A percentile compares a stretch with the other conserved stretches of the same genome.
phyloP scores from a whole-genome alignment of 2,797 vertebrate genomes.

The Huso huso region DNA sequence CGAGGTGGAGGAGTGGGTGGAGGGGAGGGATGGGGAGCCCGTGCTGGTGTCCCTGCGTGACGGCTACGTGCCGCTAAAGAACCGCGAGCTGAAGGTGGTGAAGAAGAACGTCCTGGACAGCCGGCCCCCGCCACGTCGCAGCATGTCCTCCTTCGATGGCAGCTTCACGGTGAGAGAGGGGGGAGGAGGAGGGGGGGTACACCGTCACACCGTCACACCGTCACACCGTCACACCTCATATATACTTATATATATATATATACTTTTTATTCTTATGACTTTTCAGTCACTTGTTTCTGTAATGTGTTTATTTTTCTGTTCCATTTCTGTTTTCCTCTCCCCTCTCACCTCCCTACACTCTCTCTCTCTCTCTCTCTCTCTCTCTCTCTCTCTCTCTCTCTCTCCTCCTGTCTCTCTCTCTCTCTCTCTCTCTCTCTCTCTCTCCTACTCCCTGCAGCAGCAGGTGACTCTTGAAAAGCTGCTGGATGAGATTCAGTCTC shows the following conservation, averaged over 20 bases:
- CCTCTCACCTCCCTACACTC: too few relatives aligned
- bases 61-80: conserved; percentile 83
- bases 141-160: conserved; percentile 72
- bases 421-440: conserved; percentile 28
- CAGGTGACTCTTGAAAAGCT: conserved; percentile 70
- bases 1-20: conserved; percentile 87
- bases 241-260: too few relatives aligned
- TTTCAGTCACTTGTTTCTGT: conserved; percentile 24
- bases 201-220: too few relatives aligned
- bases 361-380: too few relatives aligned
- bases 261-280: not conserved
- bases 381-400: conserved; percentile 14
- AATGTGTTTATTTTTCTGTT: conserved; percentile 22
- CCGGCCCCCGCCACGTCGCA: conserved; percentile 69
- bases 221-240: too few relatives aligned
- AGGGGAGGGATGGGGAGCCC: conserved; percentile 82
- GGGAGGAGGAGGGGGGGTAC: not conserved
- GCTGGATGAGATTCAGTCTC: conserved; percentile 84
- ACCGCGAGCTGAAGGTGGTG: conserved; percentile 82
- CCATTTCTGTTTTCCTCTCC: conserved; percentile 24
- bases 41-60: conserved; percentile 83
- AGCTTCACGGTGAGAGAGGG: conserved; percentile 68
- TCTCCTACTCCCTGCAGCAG: conserved; percentile 48
- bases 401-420: conserved; percentile 3
- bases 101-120: conserved; percentile 84